These are phyloP conservation scores for Planiliza haematocheilus DNA, from an alignment of 2,113 vertebrate genomes.

Conservation along the genomic window DNA sequence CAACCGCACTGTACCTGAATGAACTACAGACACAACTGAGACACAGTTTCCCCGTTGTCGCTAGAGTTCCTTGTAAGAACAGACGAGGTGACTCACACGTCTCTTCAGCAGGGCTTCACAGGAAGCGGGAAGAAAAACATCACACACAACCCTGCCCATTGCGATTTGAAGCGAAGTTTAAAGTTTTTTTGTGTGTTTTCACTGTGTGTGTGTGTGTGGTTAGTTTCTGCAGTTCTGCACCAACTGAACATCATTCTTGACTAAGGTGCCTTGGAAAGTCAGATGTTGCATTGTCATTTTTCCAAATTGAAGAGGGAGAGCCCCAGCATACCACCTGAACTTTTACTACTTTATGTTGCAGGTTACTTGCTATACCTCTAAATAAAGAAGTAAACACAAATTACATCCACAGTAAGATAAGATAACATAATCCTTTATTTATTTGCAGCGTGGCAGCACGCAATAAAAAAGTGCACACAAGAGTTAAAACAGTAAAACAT, in stretches of 20 bases:
- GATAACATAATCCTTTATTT: too few species aligned
- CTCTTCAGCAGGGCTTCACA: conserved; percentile 21
- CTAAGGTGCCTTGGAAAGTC: conserved; percentile 36
- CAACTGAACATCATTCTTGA: not conserved
- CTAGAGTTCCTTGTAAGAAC: conserved; percentile 44
- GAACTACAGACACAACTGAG: conserved; percentile 18
- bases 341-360: not conserved
- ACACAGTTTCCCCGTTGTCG: conserved; percentile 47
- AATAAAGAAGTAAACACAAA: not conserved
- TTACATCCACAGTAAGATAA: not conserved
- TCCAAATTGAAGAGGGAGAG: conserved; percentile 55
- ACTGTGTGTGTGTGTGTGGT: conserved; percentile 49
- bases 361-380: conserved; percentile 1
- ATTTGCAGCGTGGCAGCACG: too few species aligned
- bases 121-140: conserved; percentile 18
- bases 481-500: too few species aligned
- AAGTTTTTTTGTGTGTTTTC: conserved; percentile 28
- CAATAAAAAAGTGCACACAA: too few species aligned
- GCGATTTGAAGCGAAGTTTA: conserved; percentile 43
- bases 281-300: conserved; percentile 65
- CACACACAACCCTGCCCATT: not conserved
- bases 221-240: not conserved
- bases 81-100: conserved; percentile 61
- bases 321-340: conserved; percentile 48
- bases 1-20: conserved; percentile 39